phyloP scores from a whole-genome alignment of 2,888 invertebrate genomes.

The Hylaea fasciaria region DNA sequence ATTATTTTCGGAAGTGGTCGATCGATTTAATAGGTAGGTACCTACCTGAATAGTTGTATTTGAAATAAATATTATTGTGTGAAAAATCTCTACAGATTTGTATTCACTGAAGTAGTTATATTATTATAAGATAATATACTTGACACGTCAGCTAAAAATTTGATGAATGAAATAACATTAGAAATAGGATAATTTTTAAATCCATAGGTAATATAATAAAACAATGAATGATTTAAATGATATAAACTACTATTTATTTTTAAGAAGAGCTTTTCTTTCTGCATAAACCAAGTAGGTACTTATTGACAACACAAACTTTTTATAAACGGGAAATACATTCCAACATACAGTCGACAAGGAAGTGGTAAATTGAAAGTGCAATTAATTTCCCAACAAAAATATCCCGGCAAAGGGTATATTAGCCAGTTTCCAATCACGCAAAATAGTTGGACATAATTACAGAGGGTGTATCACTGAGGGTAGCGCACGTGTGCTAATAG shows the following conservation, averaged over 20 bases:
- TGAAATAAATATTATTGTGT: not conserved
- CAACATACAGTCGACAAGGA: conserved; percentile 17
- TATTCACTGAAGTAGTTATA: no score
- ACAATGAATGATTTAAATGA: no score
- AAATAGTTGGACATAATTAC: conserved; percentile 55
- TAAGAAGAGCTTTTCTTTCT: no score
- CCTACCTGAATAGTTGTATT: no score
- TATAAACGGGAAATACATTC: conserved; percentile 6
- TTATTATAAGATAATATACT: no score
- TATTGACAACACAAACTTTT: not conserved
- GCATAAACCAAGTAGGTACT: no score
- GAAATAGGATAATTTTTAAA: no score
- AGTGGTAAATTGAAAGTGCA: conserved; percentile 24
- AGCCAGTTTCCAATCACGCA: conserved; percentile 44
- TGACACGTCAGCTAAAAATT: no score
- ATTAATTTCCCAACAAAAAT: conserved; percentile 36
- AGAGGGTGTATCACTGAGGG: conserved; percentile 56
- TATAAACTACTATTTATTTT: no score
- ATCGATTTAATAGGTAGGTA: no score
- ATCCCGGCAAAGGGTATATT: conserved; percentile 37
- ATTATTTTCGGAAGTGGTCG: conserved; percentile 33
- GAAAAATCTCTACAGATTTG: not conserved
- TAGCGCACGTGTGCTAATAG: conserved; percentile 41
- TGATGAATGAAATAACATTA: no score
- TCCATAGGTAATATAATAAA: no score